These are phyloP conservation scores for Drosophila burlai DNA, from an alignment of 1,140 invertebrate species.

Conservation along the genomic window DNA sequence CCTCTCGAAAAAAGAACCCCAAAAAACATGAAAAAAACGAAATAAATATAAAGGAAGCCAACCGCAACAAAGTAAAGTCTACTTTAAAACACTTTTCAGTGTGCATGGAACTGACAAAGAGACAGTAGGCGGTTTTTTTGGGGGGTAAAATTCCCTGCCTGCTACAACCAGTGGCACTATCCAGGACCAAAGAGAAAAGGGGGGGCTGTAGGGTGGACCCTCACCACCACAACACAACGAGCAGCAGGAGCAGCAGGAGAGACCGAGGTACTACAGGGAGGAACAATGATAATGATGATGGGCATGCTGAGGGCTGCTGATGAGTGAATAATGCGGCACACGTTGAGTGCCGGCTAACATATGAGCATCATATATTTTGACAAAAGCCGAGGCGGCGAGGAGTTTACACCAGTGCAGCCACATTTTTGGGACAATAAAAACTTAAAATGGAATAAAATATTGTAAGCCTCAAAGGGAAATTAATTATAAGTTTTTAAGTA, in stretches of 20 bases:
- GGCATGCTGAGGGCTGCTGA: constrained; percentile 72
- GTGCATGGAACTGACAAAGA: constrained; percentile 64
- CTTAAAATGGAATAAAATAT: neutral
- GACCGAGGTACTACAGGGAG: constrained; percentile 44
- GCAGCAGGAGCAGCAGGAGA: constrained; percentile 11
- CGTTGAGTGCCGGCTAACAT: constrained; percentile 75
- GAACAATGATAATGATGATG: constrained; percentile 76
- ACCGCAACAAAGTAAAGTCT: constrained; percentile 70
- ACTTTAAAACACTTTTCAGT: constrained; percentile 71
- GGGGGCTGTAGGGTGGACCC: constrained; percentile 6
- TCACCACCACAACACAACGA: constrained; percentile 26
- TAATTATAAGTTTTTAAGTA: neutral
- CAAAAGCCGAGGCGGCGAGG: constrained; percentile 46
- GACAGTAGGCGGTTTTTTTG: constrained; percentile 35
- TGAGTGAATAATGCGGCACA: constrained; percentile 76
- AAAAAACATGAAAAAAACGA: constrained; percentile 27
- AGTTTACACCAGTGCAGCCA: constrained; percentile 14
- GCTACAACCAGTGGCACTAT: constrained; percentile 36
- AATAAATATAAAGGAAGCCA: constrained; percentile 64
- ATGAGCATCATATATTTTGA: constrained; percentile 76
- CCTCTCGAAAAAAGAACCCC: constrained; percentile 36
- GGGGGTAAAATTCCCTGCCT: neutral
- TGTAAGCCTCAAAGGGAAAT: neutral
- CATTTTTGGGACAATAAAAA: neutral
- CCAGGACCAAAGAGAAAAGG: constrained; percentile 18